Evolutionary conservation across 2,797 vertebrate genomes (phyloP).

Genomic region (Brotula barbata): DNA sequence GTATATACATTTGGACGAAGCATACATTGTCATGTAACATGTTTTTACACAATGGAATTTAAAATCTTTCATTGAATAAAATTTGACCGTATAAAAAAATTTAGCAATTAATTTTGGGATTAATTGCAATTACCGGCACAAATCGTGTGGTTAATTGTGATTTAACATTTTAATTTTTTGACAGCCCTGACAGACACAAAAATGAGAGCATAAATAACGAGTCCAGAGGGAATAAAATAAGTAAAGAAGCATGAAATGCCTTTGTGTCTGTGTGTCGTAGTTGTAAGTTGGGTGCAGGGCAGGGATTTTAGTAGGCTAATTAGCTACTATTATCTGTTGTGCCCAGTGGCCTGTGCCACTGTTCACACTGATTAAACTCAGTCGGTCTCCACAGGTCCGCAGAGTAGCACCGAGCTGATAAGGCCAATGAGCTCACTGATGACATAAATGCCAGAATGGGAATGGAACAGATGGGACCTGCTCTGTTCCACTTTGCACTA

Average conservation of each 20-base stretch:
- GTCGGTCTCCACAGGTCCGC: constrained; percentile 51
- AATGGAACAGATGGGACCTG: constrained; percentile 42
- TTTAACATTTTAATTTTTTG: no score
- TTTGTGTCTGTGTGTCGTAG: constrained; percentile 63
- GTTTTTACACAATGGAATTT: no score
- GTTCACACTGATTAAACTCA: constrained; percentile 71
- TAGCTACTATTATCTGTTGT: constrained; percentile 70
- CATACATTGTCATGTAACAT: no score
- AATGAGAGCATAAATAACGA: constrained; percentile 46
- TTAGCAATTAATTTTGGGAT: no score
- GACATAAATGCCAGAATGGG: constrained; percentile 55
- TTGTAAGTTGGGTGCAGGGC: constrained; percentile 64
- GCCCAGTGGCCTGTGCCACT: constrained; percentile 69
- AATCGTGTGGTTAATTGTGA: no score
- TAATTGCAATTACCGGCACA: no score
- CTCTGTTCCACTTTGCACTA: constrained; percentile 45
- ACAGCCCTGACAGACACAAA: not conserved
- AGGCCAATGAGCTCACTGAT: constrained; percentile 55
- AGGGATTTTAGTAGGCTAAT: constrained; percentile 73
- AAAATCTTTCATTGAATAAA: no score
- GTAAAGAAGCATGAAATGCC: constrained; percentile 64
- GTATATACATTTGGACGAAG: no score
- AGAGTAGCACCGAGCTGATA: constrained; percentile 53
- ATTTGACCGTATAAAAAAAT: no score
- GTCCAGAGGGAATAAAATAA: constrained; percentile 37